These are phyloP conservation scores for Atta cephalotes DNA, from an alignment of 1,140 invertebrate genomes.

Conservation along the genomic window DNA sequence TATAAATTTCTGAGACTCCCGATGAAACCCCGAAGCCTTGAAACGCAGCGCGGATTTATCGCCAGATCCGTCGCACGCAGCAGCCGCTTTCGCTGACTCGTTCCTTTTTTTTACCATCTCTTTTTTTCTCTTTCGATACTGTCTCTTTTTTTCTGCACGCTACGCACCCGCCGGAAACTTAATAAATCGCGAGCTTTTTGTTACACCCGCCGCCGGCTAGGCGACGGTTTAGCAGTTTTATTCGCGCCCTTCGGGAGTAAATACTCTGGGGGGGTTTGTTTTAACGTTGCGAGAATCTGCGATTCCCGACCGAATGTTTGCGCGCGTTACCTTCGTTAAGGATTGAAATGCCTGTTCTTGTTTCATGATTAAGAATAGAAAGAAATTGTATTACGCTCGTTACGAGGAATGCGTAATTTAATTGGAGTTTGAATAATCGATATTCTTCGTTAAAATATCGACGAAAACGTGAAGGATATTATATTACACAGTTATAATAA, in stretches of 20 bases:
- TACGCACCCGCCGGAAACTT: constrained; percentile 44
- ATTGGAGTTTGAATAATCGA: constrained; percentile 45
- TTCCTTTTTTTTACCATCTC: background rate
- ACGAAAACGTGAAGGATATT: background rate
- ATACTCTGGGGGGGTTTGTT: constrained; percentile 41
- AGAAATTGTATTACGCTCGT: constrained; percentile 55
- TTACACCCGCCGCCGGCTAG: constrained; percentile 42
- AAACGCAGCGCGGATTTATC: constrained; percentile 54
- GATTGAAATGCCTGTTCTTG: constrained; percentile 56
- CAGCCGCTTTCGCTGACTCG: constrained; percentile 58
- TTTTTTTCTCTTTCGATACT: constrained; percentile 25
- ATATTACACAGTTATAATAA: background rate
- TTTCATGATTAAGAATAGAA: constrained; percentile 39
- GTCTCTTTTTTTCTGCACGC: background rate
- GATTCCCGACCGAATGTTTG: constrained; percentile 49
- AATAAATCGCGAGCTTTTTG: constrained; percentile 63
- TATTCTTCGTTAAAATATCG: constrained; percentile 35
- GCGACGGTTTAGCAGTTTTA: constrained; percentile 60
- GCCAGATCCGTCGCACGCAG: constrained; percentile 48
- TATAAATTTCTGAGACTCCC: constrained; percentile 65
- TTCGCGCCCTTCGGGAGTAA: constrained; percentile 56
- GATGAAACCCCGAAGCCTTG: constrained; percentile 58
- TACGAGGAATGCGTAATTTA: constrained; percentile 41
- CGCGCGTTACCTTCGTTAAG: constrained; percentile 55
- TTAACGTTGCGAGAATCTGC: constrained; percentile 40